Evolutionary conservation across 2,797 vertebrate genomes (phyloP), one percentile per base, ranked within the genome.

Genomic region (Coendou prehensilis): DNA sequence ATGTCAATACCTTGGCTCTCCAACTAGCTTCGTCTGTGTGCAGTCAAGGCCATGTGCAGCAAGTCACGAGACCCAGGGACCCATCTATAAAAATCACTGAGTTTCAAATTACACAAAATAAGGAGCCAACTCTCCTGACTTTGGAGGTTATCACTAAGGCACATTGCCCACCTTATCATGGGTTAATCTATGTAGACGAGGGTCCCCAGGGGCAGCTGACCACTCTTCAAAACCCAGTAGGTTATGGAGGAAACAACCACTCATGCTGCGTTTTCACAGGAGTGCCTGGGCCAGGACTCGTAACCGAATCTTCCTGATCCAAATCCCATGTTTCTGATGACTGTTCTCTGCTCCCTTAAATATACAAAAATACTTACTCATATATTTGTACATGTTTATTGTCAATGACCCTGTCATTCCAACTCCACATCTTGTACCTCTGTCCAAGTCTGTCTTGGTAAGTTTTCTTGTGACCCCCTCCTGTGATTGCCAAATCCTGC

Each of bases 101-200:
- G 50, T 45, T 37, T 73, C 37, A 10, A 73, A 45, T 45, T 23
- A 45, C 8, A 73, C 18, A 45, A 23, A 23, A 23, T 9, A 45
- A 9, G 71, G 22, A 41, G 71, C 41, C 37, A 41, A 45, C 71
- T 4, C 6, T 10, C 9, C 22, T 45, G 20, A 45, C 37, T 8
- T 45, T 7, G 20, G 71, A 73, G 37, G 37, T 23, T 41, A n/a
- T 45, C 41, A 23, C 71, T 73, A 41, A 71, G 8, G 8, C 37
- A 6, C 9, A 9, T 18, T 23, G 71, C 10, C 37, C 20, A 8
- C 37, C 41, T 9, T 0, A 2, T 20, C 5, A 9, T 17, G 20
- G 37, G 71, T 17, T 23, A 4, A n/a, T 41, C 71, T 45, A 10
- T 23, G 37, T 45, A 26, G 23, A 76, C 13, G 26, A 37, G 9